phyloP scores from a whole-genome alignment of 2,888 invertebrate species.

The Yponomeuta evonymella region DNA sequence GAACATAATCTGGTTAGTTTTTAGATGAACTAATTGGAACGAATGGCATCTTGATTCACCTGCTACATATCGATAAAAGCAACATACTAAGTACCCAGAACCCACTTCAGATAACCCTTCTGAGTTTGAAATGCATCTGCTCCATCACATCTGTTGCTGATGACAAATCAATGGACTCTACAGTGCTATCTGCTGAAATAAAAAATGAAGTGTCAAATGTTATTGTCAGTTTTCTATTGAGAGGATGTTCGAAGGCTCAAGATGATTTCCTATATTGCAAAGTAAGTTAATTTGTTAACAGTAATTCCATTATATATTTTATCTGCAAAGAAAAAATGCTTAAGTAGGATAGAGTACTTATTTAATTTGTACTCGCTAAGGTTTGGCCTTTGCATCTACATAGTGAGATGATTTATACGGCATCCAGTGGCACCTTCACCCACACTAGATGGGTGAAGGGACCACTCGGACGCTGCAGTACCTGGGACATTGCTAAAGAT shows the following conservation, averaged over 20 bases:
- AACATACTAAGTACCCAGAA: conserved; percentile 33
- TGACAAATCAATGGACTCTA: conserved; percentile 32
- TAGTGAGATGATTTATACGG: too few species aligned
- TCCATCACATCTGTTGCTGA: conserved; percentile 40
- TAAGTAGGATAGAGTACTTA: too few species aligned
- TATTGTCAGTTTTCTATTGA: conserved; percentile 55
- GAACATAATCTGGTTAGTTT: conserved; percentile 36
- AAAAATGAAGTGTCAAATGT: conserved; percentile 53
- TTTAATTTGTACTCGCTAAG: too few species aligned
- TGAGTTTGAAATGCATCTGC: conserved; percentile 52
- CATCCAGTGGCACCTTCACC: too few species aligned
- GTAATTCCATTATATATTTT: background rate
- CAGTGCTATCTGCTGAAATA: conserved; percentile 33
- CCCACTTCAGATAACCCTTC: conserved; percentile 46
- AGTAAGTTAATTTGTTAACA: conserved; percentile 38
- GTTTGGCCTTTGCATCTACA: too few species aligned
- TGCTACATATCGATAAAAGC: conserved; percentile 41
- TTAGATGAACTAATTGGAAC: conserved; percentile 51
- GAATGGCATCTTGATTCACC: conserved; percentile 48
- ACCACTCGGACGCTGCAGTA: too few species aligned
- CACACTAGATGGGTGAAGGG: too few species aligned
- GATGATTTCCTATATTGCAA: conserved; percentile 70
- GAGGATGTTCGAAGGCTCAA: conserved; percentile 42
- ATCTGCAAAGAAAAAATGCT: background rate
- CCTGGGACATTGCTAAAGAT: too few species aligned